Conservation (phyloP, 2,888 invertebrate species). For the Pyrgus malvae region DNA sequence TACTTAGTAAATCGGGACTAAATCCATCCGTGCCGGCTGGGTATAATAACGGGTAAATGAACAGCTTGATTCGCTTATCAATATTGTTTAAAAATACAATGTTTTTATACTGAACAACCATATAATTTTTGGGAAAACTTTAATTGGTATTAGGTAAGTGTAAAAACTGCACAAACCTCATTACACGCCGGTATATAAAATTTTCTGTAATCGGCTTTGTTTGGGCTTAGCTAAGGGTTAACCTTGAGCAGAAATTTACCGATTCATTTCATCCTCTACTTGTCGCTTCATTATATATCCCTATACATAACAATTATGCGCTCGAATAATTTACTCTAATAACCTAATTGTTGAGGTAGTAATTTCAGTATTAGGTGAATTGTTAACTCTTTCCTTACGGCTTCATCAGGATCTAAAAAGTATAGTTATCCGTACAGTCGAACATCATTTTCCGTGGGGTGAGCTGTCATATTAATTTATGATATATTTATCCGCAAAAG, state of each 20-base stretch:
- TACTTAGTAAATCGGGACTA: conserved; percentile 31
- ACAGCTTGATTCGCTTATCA: conserved; percentile 34
- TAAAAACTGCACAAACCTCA: conserved; percentile 33
- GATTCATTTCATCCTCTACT: conserved; percentile 33
- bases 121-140: conserved; percentile 32
- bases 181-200: conserved; percentile 32
- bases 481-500: too few species aligned
- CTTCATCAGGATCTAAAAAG: too few species aligned
- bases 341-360: too few species aligned
- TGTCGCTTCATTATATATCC: too few species aligned
- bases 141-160: conserved; percentile 32
- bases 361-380: too few species aligned
- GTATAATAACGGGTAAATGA: conserved; percentile 33
- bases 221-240: conserved; percentile 31
- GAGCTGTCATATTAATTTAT: too few species aligned
- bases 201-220: conserved; percentile 29
- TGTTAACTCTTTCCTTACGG: too few species aligned
- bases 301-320: too few species aligned
- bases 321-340: too few species aligned
- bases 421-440: too few species aligned
- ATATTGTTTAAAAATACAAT: conserved; percentile 29
- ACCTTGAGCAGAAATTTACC: conserved; percentile 26
- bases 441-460: too few species aligned
- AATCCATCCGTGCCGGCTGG: conserved; percentile 33
- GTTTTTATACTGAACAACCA: conserved; percentile 32